phyloP scores from a whole-genome alignment of 2,888 invertebrate species.

The Lasioglossum marginatum region DNA sequence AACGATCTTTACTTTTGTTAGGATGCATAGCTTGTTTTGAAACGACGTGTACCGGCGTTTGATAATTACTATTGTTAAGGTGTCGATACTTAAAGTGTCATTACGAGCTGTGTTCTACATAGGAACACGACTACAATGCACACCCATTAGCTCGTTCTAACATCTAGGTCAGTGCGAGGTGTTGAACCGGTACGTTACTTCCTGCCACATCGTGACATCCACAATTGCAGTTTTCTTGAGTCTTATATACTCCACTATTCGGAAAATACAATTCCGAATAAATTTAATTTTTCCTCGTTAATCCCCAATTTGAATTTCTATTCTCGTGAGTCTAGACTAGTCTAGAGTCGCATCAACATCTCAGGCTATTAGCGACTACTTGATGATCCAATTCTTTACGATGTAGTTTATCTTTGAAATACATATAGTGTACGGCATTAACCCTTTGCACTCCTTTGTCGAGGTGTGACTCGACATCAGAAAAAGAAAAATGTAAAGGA shows the following conservation, averaged over 20 bases:
- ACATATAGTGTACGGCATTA: too few relatives aligned
- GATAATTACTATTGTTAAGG: neutral
- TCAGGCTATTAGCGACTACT: too few relatives aligned
- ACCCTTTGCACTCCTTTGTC: too few relatives aligned
- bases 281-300: neutral
- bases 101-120: constrained; percentile 2
- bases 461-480: too few relatives aligned
- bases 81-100: constrained; percentile 1
- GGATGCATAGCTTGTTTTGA: neutral
- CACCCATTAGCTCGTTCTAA: constrained; percentile 68
- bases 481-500: too few relatives aligned
- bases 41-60: neutral
- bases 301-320: neutral
- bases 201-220: constrained; percentile 47
- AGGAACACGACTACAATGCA: constrained; percentile 41
- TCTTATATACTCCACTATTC: neutral
- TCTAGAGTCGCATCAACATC: neutral
- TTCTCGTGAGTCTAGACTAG: neutral
- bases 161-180: constrained; percentile 76
- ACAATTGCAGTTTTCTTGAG: constrained; percentile 10
- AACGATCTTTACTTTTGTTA: neutral
- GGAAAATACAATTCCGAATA: neutral
- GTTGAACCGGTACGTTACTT: constrained; percentile 65
- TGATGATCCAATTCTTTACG: too few relatives aligned
- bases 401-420: too few relatives aligned